These are phyloP conservation scores for Dendrolimus pini DNA, from an alignment of 2,888 invertebrate genomes.

Conservation along the genomic window DNA sequence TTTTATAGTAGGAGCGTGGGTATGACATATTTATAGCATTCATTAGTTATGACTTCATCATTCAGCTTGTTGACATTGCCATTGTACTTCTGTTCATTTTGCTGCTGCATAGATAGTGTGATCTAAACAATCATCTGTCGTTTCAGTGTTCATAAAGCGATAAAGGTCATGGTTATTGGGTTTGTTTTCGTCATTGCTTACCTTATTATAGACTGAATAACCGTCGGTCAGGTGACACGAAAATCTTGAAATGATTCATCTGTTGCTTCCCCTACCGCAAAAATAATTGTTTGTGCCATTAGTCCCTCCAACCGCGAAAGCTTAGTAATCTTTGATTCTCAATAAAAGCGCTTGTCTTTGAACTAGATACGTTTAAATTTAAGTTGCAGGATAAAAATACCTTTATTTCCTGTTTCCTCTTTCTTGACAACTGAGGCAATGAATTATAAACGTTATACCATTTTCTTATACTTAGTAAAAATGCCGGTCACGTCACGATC, in stretches of 20 bases:
- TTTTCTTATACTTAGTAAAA: slow-evolving; percentile 16
- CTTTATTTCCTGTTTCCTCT: slow-evolving; percentile 32
- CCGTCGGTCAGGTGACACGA: slow-evolving; percentile 38
- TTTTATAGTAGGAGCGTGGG: slow-evolving; percentile 49
- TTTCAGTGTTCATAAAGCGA: not conserved
- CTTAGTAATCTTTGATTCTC: slow-evolving; percentile 36
- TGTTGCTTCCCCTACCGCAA: slow-evolving; percentile 54
- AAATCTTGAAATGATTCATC: slow-evolving; percentile 49
- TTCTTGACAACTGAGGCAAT: slow-evolving; percentile 9
- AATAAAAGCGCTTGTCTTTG: slow-evolving; percentile 30
- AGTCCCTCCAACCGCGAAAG: slow-evolving; percentile 59
- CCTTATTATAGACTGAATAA: slow-evolving; percentile 37
- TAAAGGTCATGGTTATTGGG: not conserved
- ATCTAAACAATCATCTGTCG: slow-evolving; percentile 2
- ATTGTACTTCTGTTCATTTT: not conserved
- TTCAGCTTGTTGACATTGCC: slow-evolving; percentile 20
- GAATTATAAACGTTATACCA: slow-evolving; percentile 6
- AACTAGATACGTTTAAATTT: slow-evolving; percentile 7
- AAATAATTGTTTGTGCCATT: slow-evolving; percentile 57
- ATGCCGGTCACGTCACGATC: slow-evolving; percentile 28
- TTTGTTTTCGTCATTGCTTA: not conserved
- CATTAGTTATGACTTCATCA: slow-evolving; percentile 65
- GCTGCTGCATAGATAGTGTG: not conserved
- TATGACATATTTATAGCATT: slow-evolving; percentile 53
- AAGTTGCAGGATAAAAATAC: slow-evolving; percentile 8